These are phyloP conservation scores for Thalpophila matura DNA, from an alignment of 2,888 invertebrate genomes.

Conservation along the genomic window DNA sequence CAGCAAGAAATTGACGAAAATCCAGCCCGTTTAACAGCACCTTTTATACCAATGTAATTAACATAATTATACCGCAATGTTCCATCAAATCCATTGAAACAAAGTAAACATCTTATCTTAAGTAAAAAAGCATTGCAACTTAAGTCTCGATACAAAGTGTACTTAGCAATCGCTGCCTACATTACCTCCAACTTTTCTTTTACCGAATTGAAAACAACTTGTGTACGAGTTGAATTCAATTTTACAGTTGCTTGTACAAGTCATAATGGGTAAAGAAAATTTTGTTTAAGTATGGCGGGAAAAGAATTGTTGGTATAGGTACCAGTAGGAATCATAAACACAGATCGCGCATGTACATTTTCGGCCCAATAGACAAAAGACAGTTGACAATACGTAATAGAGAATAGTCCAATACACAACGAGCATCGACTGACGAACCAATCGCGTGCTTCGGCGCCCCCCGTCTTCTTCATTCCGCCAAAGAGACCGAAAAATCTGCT, in stretches of 20 bases:
- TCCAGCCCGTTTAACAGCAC: too few relatives aligned
- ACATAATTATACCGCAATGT: not conserved
- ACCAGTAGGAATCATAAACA: too few relatives aligned
- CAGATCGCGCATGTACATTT: too few relatives aligned
- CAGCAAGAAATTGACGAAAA: too few relatives aligned
- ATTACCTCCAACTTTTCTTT: slow-evolving; percentile 56
- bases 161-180: slow-evolving; percentile 47
- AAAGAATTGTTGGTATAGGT: slow-evolving; percentile 11
- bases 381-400: too few relatives aligned
- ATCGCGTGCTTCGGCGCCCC: too few relatives aligned
- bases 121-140: slow-evolving; percentile 42
- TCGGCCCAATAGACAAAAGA: too few relatives aligned
- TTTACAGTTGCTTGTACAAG: slow-evolving; percentile 36
- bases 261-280: slow-evolving; percentile 33
- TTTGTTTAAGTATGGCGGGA: slow-evolving; percentile 33
- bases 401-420: too few relatives aligned
- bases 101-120: slow-evolving; percentile 25
- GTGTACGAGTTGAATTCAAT: slow-evolving; percentile 54
- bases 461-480: too few relatives aligned
- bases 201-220: slow-evolving; percentile 61
- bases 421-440: too few relatives aligned
- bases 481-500: too few relatives aligned
- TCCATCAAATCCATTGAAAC: not conserved
- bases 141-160: slow-evolving; percentile 44
- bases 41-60: too few relatives aligned